Percentiles rank a stretch among this genome's conserved stretches.
These are phyloP conservation scores for Mungos mungo DNA, from an alignment of 2,113 vertebrate species.

Conservation along the genomic window DNA sequence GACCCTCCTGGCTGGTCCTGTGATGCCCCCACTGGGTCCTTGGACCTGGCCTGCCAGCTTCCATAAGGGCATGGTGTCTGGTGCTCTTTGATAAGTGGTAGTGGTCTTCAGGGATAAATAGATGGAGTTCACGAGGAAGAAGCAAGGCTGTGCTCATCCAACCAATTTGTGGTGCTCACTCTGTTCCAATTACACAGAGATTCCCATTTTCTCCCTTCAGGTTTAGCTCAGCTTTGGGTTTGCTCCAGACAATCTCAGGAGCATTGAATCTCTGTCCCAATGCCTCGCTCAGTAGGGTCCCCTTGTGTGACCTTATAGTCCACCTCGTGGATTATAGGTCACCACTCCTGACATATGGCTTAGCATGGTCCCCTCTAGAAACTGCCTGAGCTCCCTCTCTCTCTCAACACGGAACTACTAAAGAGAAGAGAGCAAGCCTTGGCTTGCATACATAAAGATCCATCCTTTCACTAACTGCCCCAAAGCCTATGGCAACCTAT, in stretches of 20 bases:
- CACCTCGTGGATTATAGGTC: background rate
- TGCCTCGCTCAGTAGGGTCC: background rate
- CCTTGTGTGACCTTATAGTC: background rate
- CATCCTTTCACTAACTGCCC: background rate
- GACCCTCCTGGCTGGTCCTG: background rate
- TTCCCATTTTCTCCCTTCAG: background rate
- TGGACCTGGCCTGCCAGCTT: background rate
- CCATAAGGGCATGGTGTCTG: background rate
- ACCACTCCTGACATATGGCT: background rate
- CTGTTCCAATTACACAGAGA: background rate
- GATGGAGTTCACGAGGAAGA: background rate
- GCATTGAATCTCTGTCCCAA: background rate
- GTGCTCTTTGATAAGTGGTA: background rate
- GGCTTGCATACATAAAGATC: background rate
- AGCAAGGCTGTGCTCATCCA: background rate
- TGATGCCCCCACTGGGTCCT: background rate
- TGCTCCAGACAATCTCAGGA: background rate
- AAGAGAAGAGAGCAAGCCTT: background rate
- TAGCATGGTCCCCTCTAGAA: background rate
- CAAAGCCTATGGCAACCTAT: background rate
- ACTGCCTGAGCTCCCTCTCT: background rate
- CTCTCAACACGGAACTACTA: background rate
- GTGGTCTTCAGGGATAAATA: background rate
- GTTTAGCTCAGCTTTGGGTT: background rate
- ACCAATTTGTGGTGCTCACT: background rate